phyloP scores from a whole-genome alignment of 2,888 invertebrate species.

The Machimus rusticus region DNA sequence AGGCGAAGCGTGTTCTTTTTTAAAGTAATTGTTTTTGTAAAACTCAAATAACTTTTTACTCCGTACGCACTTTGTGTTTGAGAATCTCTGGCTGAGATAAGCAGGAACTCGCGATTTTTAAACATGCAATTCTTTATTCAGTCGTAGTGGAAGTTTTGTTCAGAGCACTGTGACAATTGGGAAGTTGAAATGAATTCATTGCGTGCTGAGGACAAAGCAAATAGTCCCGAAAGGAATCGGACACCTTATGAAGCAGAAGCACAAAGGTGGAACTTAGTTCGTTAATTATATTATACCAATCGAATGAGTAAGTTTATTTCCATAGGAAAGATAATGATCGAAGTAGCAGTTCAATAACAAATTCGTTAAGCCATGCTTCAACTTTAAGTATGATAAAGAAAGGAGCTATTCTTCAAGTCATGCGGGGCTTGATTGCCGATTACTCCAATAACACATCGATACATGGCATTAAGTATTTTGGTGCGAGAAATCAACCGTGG shows the following conservation, averaged over 20 bases:
- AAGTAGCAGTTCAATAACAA: neutral
- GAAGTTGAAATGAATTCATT: neutral
- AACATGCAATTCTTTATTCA: neutral
- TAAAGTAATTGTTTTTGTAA: no score
- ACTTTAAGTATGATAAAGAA: neutral
- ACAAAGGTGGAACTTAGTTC: neutral
- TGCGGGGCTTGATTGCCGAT: neutral
- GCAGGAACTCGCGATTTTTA: neutral
- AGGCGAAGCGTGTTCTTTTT: no score
- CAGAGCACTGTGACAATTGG: neutral
- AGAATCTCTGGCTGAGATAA: neutral
- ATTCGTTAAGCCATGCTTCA: neutral
- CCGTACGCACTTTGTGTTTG: neutral
- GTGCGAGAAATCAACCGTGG: constrained; percentile 55
- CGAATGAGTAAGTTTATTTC: neutral
- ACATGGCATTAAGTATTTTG: constrained; percentile 67
- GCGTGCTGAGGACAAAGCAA: neutral
- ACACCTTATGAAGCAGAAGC: neutral
- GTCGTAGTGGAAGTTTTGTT: neutral
- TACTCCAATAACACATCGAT: constrained; percentile 55
- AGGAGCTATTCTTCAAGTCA: neutral
- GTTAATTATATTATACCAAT: neutral
- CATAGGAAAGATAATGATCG: neutral
- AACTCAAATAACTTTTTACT: no score
- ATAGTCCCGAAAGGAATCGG: neutral